Evolutionary conservation across 2,888 invertebrate genomes (phyloP), one percentile per base, ranked within the genome.

Genomic region (Trachelus stipa): DNA sequence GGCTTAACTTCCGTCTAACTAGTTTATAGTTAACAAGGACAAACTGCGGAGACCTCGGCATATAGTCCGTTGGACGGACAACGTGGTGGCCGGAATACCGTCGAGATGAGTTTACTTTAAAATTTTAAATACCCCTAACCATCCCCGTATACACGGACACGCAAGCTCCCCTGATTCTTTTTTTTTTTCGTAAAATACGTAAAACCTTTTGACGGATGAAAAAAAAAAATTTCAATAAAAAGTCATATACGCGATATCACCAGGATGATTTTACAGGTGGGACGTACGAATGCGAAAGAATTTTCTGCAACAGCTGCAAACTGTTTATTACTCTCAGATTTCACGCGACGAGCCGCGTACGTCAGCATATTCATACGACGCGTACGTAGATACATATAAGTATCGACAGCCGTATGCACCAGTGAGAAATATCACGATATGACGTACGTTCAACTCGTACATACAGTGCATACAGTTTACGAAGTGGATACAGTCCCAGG

Each of bases 1-100:
- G 73, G 82, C 81, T 85, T 79, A 85, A 85, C 83, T 85, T 83
- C 81, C 86, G 79, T 79, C 83, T 80, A 85, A 85, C 85, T 86
- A 83, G 85, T 83, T 86, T 85, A 81, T 84, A 85, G 79, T 85
- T 82, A 81, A 84, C 83, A 76, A 77, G 80, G 82, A 85, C 83
- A 81, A 83, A 82, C 77, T 76, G 74, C 56, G 77, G 71, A 4
- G 12, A 71, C 71, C 31, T 40, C 23, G 2, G 23, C 23, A 40
- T 40, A 40, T 9, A 40, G 12, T 15, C 4, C 15, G 23, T 9
- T 1, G 40, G 15, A 23, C 40, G 40, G 23, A 40, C 40, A 40
- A 40, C 40, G 23, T 23, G 40, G 9, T 40, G 23, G 4, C 23
- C 1, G 40, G 15, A 23, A 15, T 23, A 1, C 2, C 2, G 15